Evolutionary conservation across 2,113 vertebrate species (phyloP), one percentile per base, ranked within the genome.

Genomic region (Cardinalis cardinalis): DNA sequence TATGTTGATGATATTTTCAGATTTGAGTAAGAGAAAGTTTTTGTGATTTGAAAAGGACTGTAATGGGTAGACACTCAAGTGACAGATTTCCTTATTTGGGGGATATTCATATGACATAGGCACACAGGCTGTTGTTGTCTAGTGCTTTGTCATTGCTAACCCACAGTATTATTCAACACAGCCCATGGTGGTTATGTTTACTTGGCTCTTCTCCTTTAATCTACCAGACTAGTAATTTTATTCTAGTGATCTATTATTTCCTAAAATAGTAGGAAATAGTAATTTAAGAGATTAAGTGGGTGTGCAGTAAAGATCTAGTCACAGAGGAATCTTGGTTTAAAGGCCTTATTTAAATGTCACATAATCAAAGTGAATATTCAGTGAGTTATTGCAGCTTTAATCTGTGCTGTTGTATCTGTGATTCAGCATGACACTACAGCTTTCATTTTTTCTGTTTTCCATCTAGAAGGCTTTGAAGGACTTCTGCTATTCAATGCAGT

Each of bases 301-400:
- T 46, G 36, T 73, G 81, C 18, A 40, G 23, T 59, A 56, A 80
- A 80, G 31, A 86, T 79, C 51, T 85, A 80, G 77, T 89, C 68
- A 89, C 12, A 74, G 75, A 77, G 8, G 38, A 73, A 77, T 88
- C 58, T 71, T 53, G 23, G 36, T 59, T 84, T 90, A 91, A 94
- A 91, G 64, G n/a, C 12, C 46, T 81, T 80, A 38, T 74, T 89
- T 77, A 70, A 95, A 71, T 25, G 25, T n/a, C 52, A 68, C 16
- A 80, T 74, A 71, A 91, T 84, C 53, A 88, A 95, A 91, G 65
- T 19, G 76, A 90, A 84, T 91, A 84, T 90, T 87, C 61, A 75
- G 32, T 61, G 34, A 78, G 23, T 69, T 82, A 78, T 31, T 82
- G 61, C 46, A 81, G 44, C 61, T 90, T 90, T 90, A 87, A 87